Evolutionary conservation across 2,888 invertebrate genomes (phyloP).

Genomic region (Dynastes hyllus): DNA sequence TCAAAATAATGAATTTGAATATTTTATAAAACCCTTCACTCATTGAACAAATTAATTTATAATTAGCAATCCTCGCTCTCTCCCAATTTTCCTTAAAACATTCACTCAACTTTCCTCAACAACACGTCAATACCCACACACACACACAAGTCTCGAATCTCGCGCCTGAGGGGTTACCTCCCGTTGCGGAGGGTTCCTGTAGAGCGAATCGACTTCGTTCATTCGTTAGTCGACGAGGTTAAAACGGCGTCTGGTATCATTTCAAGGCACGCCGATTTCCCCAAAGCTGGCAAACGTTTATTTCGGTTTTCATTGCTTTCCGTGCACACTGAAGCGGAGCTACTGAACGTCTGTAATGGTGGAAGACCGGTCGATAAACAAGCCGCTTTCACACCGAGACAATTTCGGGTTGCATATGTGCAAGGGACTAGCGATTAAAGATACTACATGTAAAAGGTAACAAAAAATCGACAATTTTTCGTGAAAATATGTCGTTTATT

Average conservation of each 20-base stretch:
- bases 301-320: slow-evolving; percentile 50
- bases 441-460: too few species aligned
- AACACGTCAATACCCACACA: too few species aligned
- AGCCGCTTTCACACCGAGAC: slow-evolving; percentile 50
- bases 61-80: too few species aligned
- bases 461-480: too few species aligned
- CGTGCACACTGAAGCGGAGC: slow-evolving; percentile 47
- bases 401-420: background rate
- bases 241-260: slow-evolving; percentile 29
- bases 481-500: too few species aligned
- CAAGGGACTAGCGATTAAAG: too few species aligned
- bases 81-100: too few species aligned
- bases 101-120: too few species aligned
- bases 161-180: background rate
- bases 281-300: slow-evolving; percentile 45
- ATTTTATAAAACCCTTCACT: too few species aligned
- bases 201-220: slow-evolving; percentile 29
- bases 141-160: too few species aligned
- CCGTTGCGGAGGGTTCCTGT: background rate
- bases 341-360: slow-evolving; percentile 50
- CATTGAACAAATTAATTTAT: too few species aligned
- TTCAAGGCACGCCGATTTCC: slow-evolving; percentile 34
- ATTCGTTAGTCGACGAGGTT: slow-evolving; percentile 20
- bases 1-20: too few species aligned
- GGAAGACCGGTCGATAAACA: slow-evolving; percentile 49